Evolutionary conservation across 2,888 invertebrate species (phyloP), one percentile per base, ranked within the genome.

Genomic region (Aphodius granarius): DNA sequence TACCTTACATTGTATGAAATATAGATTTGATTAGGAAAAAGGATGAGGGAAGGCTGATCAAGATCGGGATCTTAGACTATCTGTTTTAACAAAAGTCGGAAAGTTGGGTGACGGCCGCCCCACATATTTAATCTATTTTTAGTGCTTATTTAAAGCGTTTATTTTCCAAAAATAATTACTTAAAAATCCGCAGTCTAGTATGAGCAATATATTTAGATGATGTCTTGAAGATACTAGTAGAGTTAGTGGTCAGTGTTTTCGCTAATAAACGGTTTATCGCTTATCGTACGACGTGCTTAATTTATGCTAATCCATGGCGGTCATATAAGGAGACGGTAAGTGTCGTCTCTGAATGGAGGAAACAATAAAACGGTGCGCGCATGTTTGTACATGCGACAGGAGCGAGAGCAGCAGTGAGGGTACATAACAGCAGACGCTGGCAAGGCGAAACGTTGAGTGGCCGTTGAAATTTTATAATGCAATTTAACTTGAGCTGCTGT

Each of bases 381-480:
- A 22, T 68, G 68, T 68, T 68, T 68, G 68, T 22, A 22, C 68
- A 68, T 22, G 68, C 21, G 20, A 20, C 68, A 22, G 20, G 21
- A 68, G 68, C 20, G 21, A 68, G n/a, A 6, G 18, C 3, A 6
- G 13, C 20, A 43, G 43, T 43, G 2, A 1, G 43, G 1, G 3
- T 43, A 43, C 43, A 43, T 4, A 23, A 4, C 9, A 23, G 4
- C 4, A 4, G 23, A 9, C 23, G 23, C 4, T 23, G 23, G 43
- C 43, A 43, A 43, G 43, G 43, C 43, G 43, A 43, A 43, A 43
- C 43, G 68, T 22, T 22, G 68, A 22, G 20, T 22, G 18, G 20
- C 68, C 68, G 68, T 68, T 68, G 68, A 68, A 68, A 68, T 68
- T 68, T 68, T 68, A 68, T 68, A 68, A 68, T 22, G 68, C 68